Evolutionary conservation across 2,888 invertebrate species (phyloP).

Genomic region (Cheilosia vulpina): DNA sequence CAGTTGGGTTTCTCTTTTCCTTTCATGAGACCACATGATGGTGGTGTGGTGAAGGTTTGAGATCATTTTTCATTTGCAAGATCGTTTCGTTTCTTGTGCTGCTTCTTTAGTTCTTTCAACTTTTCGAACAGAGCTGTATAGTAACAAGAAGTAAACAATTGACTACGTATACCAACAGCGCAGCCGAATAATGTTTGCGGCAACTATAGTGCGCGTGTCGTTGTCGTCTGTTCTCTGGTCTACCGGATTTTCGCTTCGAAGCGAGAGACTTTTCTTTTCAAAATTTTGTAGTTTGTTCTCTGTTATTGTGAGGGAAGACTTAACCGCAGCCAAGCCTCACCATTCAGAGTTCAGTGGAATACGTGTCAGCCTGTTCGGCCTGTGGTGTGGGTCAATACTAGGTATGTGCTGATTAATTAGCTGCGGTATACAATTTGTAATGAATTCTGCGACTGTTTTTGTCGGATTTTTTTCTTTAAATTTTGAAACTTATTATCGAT

Average conservation of each 20-base stretch:
- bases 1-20: constrained; percentile 44
- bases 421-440: constrained; percentile 23
- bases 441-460: background rate
- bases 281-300: background rate
- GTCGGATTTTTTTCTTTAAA: background rate
- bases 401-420: constrained; percentile 48
- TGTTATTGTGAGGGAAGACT: constrained; percentile 38
- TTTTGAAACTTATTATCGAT: too few species aligned
- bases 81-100: constrained; percentile 57
- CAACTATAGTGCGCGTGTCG: constrained; percentile 49
- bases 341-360: constrained; percentile 41
- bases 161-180: constrained; percentile 37
- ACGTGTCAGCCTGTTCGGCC: constrained; percentile 54
- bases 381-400: constrained; percentile 20
- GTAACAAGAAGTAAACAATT: constrained; percentile 35
- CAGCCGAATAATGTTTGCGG: constrained; percentile 5
- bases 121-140: constrained; percentile 23
- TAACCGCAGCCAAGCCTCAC: constrained; percentile 57
- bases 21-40: constrained; percentile 43
- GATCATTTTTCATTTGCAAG: constrained; percentile 71
- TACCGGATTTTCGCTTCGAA: constrained; percentile 38
- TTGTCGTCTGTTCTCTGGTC: constrained; percentile 16
- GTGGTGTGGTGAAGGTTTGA: constrained; percentile 41
- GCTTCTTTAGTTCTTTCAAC: constrained; percentile 25
- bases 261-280: constrained; percentile 22